A percentile compares a stretch with the other conserved stretches of the same genome.
Conservation (phyloP, 1,140 invertebrate genomes). For the Dreissena polymorpha region DNA sequence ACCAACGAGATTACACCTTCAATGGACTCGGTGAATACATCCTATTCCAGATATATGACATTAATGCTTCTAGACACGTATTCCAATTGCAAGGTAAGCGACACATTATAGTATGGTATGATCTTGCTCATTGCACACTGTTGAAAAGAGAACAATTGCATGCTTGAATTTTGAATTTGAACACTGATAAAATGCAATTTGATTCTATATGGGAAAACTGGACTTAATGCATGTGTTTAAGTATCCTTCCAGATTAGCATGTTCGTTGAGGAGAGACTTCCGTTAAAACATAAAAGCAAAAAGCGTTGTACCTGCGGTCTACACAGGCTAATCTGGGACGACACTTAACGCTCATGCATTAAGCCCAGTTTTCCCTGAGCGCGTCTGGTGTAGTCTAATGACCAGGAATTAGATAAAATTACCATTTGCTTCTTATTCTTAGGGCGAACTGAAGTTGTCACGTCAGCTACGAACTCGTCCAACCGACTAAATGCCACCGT, state of each 20-base stretch:
- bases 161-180: not conserved
- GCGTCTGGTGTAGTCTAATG: not conserved
- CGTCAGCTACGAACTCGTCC: not conserved
- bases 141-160: not conserved
- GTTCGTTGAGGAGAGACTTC: not conserved
- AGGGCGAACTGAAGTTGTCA: slow-evolving; percentile 18
- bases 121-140: not conserved
- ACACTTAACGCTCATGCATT: not conserved
- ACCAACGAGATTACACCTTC: slow-evolving; percentile 93
- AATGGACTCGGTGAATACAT: slow-evolving; percentile 96
- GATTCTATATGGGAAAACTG: not conserved
- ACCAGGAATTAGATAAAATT: not conserved
- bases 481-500: slow-evolving; percentile 19
- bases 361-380: not conserved
- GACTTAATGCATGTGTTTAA: not conserved
- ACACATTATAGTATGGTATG: not conserved
- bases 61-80: not conserved
- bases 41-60: slow-evolving; percentile 22
- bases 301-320: not conserved
- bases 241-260: not conserved
- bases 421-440: slow-evolving; percentile 1
- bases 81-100: slow-evolving; percentile 26
- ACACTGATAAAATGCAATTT: not conserved
- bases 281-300: not conserved
- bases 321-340: not conserved